Evolutionary conservation across 2,888 invertebrate species (phyloP).

Genomic region (Cenopis cana): DNA sequence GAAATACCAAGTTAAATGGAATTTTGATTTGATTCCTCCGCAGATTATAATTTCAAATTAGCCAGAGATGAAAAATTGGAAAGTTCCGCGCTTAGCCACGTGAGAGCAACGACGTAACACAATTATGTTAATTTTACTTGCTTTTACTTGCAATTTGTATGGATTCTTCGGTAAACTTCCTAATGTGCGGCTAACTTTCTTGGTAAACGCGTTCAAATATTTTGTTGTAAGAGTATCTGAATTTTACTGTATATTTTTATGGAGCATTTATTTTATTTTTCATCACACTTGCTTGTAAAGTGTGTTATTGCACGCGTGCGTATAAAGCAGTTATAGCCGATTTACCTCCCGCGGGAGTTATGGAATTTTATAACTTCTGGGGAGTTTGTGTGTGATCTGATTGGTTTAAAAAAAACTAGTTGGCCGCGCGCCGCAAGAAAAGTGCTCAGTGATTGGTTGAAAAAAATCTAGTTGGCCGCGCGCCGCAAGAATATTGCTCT

Average conservation of each 20-base stretch:
- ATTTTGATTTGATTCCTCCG: conserved; percentile 83
- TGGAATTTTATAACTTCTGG: too few species aligned
- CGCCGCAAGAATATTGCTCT: too few species aligned
- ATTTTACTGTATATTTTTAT: neutral
- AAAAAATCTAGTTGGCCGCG: too few species aligned
- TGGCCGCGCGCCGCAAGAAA: too few species aligned
- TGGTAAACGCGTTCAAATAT: conserved; percentile 3
- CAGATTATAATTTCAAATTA: conserved; percentile 83
- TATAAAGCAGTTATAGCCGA: too few species aligned
- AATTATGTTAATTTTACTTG: conserved; percentile 37
- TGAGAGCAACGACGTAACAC: conserved; percentile 28
- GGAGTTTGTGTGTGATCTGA: too few species aligned
- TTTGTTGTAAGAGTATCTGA: neutral
- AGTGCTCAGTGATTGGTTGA: too few species aligned
- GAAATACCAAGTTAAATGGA: conserved; percentile 81
- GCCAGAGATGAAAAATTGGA: conserved; percentile 81
- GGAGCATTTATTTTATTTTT: too few species aligned
- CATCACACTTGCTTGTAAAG: too few species aligned
- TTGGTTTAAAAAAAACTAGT: too few species aligned
- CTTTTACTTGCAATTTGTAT: conserved; percentile 30
- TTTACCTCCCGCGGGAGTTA: too few species aligned
- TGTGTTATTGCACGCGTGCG: too few species aligned
- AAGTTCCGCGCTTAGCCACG: conserved; percentile 61
- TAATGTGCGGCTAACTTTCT: conserved; percentile 16
- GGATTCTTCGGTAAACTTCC: conserved; percentile 31